Evolutionary conservation across 2,888 invertebrate genomes (phyloP).

Genomic region (Athalia circularis): DNA sequence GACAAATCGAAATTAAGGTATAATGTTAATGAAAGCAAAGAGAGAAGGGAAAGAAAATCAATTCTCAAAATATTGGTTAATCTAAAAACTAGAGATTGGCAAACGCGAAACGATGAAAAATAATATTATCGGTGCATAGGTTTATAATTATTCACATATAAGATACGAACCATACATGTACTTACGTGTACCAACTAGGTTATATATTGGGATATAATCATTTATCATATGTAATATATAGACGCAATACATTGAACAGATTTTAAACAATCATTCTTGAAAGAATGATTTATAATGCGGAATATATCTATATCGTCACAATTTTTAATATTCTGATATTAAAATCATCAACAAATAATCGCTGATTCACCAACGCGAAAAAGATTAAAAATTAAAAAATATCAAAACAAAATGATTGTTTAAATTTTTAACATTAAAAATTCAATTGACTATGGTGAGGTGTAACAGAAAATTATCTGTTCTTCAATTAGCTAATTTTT

Average conservation of each 20-base stretch:
- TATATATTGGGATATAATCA: constrained; percentile 11
- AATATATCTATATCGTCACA: background rate
- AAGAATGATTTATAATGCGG: background rate
- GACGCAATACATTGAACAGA: constrained; percentile 33
- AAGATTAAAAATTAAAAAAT: too few species aligned
- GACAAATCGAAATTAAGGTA: background rate
- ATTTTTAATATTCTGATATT: background rate
- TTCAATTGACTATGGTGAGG: too few species aligned
- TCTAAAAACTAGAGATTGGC: background rate
- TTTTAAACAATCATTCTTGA: constrained; percentile 8
- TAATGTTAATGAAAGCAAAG: background rate
- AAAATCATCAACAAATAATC: too few species aligned
- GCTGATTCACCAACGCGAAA: too few species aligned
- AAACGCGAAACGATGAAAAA: background rate
- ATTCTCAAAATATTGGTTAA: background rate
- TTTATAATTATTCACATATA: constrained; percentile 5
- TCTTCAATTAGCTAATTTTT: too few species aligned
- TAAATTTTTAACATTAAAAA: too few species aligned
- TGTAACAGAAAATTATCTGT: too few species aligned
- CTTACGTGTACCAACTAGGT: background rate
- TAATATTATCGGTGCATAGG: background rate
- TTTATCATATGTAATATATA: constrained; percentile 12
- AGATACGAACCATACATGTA: constrained; percentile 15
- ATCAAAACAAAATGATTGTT: too few species aligned
- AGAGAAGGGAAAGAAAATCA: background rate